Evolutionary conservation across 1,140 invertebrate genomes (phyloP).

Genomic region (Magallana ariakensis): DNA sequence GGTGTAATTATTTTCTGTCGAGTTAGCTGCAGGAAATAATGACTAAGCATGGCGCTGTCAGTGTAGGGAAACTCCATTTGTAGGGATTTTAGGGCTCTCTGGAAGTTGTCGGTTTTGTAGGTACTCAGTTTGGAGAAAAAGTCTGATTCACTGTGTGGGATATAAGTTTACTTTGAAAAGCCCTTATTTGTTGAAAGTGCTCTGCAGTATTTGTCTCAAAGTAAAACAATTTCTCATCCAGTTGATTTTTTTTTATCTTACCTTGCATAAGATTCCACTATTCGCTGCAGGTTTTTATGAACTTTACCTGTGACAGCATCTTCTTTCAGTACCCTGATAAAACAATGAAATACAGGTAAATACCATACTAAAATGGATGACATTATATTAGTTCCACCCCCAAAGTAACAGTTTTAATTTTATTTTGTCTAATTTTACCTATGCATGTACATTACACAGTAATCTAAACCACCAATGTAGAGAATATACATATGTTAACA

Average conservation of each 20-base stretch:
- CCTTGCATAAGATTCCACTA: slow-evolving; percentile 71
- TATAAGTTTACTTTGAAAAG: background rate
- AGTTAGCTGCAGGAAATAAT: slow-evolving; percentile 71
- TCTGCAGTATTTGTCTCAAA: no score
- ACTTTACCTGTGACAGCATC: slow-evolving; percentile 18
- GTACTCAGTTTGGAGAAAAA: slow-evolving; percentile 72
- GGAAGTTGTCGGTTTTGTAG: slow-evolving; percentile 68
- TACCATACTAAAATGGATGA: no score
- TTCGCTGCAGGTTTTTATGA: slow-evolving; percentile 53
- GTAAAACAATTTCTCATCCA: no score
- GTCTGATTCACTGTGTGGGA: slow-evolving; percentile 63
- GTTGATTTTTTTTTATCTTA: slow-evolving; percentile 48
- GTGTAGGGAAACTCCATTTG: slow-evolving; percentile 71
- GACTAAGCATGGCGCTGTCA: slow-evolving; percentile 67
- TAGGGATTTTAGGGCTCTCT: slow-evolving; percentile 63
- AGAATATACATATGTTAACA: no score
- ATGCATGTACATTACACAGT: no score
- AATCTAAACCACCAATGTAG: no score
- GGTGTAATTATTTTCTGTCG: slow-evolving; percentile 15
- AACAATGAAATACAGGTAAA: background rate
- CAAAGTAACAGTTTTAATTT: no score
- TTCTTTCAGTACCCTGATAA: background rate
- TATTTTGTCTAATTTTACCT: no score
- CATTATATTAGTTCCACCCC: no score
- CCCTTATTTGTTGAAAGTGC: no score